Conservation (phyloP, 2,888 invertebrate species). For the Melinopterus prodromus region DNA sequence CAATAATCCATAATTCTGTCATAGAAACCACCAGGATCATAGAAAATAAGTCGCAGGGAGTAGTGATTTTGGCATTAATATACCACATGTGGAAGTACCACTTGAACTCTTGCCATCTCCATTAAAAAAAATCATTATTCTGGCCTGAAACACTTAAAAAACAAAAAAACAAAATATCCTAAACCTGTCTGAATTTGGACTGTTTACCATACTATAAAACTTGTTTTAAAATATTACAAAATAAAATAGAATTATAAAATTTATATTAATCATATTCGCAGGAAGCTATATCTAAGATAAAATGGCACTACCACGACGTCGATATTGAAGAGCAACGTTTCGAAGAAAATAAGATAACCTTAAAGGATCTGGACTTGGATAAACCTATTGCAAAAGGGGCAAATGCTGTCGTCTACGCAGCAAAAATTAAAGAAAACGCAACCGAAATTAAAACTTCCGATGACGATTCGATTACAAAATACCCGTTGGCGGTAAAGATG, state of each 20-base stretch:
- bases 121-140: too few species aligned
- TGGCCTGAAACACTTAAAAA: too few species aligned
- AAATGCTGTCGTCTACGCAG: slow-evolving; percentile 82
- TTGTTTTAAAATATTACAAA: too few species aligned
- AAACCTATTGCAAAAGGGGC: slow-evolving; percentile 81
- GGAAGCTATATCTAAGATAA: slow-evolving; percentile 68
- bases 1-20: neutral
- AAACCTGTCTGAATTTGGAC: too few species aligned
- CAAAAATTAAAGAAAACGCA: slow-evolving; percentile 60
- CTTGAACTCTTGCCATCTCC: too few species aligned
- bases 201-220: too few species aligned
- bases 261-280: slow-evolving; percentile 49
- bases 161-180: too few species aligned
- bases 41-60: too few species aligned
- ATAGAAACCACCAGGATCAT: too few species aligned
- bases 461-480: slow-evolving; percentile 52
- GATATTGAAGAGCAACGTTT: slow-evolving; percentile 58
- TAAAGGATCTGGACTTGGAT: slow-evolving; percentile 73
- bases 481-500: slow-evolving; percentile 85
- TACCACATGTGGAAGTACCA: too few species aligned
- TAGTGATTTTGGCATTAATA: too few species aligned
- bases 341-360: slow-evolving; percentile 60
- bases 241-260: slow-evolving; percentile 20
- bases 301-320: slow-evolving; percentile 63
- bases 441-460: slow-evolving; percentile 8